These are phyloP conservation scores for Tapirus terrestris DNA, from an alignment of 2,113 vertebrate species.

Conservation along the genomic window DNA sequence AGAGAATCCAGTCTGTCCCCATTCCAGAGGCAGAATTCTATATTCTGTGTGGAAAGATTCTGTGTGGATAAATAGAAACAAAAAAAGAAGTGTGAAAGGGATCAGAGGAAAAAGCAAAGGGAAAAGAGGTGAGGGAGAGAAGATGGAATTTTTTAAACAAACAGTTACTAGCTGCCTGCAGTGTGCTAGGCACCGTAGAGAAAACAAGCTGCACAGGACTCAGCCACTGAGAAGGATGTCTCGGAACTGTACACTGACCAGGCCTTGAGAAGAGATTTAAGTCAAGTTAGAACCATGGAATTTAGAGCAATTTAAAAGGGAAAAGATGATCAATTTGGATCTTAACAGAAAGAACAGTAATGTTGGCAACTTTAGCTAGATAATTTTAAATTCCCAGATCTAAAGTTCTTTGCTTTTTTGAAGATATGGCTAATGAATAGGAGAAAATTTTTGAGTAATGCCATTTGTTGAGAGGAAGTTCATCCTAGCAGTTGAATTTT, in stretches of 20 bases:
- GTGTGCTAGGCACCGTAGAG: neutral
- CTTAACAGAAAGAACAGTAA: neutral
- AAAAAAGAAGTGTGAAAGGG: neutral
- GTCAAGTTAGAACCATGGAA: neutral
- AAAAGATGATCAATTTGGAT: neutral
- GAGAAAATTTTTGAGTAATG: neutral
- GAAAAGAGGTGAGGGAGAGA: neutral
- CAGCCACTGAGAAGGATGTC: neutral
- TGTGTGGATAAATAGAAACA: neutral
- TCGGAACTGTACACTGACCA: neutral
- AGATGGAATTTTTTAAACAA: slow-evolving; percentile 58
- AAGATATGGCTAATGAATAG: neutral
- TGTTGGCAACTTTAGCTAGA: neutral
- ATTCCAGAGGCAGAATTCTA: neutral
- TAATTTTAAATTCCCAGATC: neutral
- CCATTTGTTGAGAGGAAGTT: slow-evolving; percentile 33
- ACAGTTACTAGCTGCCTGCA: neutral
- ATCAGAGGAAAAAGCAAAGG: slow-evolving; percentile 2
- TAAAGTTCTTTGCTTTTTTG: neutral
- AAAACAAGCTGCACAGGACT: neutral
- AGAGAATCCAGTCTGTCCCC: neutral
- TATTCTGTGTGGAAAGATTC: neutral
- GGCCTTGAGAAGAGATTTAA: neutral
- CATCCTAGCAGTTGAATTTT: slow-evolving; percentile 2
- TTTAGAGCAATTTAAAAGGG: neutral